A percentile compares a stretch with the other conserved stretches of the same genome.
Conservation (phyloP, 2,888 invertebrate genomes). For the Endotricha flammealis region DNA sequence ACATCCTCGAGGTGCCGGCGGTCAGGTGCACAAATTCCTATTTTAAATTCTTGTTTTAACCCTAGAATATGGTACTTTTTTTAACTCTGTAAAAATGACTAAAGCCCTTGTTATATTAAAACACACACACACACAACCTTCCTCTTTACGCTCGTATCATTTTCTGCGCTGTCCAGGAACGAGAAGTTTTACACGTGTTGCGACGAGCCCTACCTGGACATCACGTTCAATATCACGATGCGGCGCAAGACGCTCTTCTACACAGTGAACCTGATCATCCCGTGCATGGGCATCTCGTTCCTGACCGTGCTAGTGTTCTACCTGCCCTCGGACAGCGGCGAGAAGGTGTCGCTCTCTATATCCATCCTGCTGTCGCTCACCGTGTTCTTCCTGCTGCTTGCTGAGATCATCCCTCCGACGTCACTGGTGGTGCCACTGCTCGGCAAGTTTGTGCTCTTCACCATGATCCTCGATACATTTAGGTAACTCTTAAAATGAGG, state of each 20-base stretch:
- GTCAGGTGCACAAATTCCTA: too few relatives aligned
- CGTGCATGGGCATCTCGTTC: slow-evolving; percentile 98
- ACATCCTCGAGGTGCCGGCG: slow-evolving; percentile 96
- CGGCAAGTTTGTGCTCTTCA: slow-evolving; percentile 96
- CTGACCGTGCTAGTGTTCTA: slow-evolving; percentile 98
- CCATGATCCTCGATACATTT: slow-evolving; percentile 96
- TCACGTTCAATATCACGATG: slow-evolving; percentile 99
- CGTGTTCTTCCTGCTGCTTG: slow-evolving; percentile 95
- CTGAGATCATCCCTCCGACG: slow-evolving; percentile 83
- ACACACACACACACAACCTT: too few relatives aligned
- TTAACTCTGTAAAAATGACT: too few relatives aligned
- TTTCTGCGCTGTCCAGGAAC: slow-evolving; percentile 78
- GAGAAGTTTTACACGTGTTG: slow-evolving; percentile 98
- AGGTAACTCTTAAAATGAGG: slow-evolving; percentile 85
- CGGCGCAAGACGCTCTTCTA: slow-evolving; percentile 97
- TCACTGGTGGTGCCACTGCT: slow-evolving; percentile 95
- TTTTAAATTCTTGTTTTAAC: neutral
- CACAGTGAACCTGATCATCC: slow-evolving; percentile 97
- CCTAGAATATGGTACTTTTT: neutral
- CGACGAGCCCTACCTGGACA: slow-evolving; percentile 95
- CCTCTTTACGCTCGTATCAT: too few relatives aligned
- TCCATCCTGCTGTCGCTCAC: slow-evolving; percentile 96
- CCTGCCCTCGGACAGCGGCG: slow-evolving; percentile 97
- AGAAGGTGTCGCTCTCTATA: slow-evolving; percentile 98
- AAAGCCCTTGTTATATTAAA: too few relatives aligned